Percentiles rank a stretch among this genome's conserved stretches.
phyloP scores from a whole-genome alignment of 1,140 invertebrate species.

The Achroia grisella region DNA sequence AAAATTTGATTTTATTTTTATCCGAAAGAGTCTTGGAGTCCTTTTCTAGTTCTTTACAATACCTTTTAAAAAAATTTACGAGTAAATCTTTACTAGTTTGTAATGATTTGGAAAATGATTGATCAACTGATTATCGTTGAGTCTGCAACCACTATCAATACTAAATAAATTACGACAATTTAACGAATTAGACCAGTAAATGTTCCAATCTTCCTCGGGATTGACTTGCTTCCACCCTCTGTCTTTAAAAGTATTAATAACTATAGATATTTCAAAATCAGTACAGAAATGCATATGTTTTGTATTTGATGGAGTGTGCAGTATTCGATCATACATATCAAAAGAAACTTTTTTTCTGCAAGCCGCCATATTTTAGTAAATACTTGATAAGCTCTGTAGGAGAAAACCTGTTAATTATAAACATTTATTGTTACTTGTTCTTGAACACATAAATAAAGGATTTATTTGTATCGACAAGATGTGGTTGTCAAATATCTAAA shows the following conservation, averaged over 20 bases:
- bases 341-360: conserved; percentile 8
- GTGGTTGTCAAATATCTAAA: too few relatives aligned
- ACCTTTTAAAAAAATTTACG: conserved; percentile 96
- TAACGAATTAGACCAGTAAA: too few relatives aligned
- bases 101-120: conserved; percentile 97
- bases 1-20: conserved; percentile 66
- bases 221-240: conserved; percentile 93
- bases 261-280: conserved; percentile 94
- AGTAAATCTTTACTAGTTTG: conserved; percentile 95
- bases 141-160: conserved; percentile 90
- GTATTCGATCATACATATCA: conserved; percentile 6
- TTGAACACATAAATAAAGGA: too few relatives aligned
- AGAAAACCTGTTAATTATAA: too few relatives aligned
- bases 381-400: too few relatives aligned
- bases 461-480: too few relatives aligned
- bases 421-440: too few relatives aligned
- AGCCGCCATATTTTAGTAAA: conserved; percentile 4
- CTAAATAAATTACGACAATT: too few relatives aligned
- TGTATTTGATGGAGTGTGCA: not conserved
- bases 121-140: conserved; percentile 92
- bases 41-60: conserved; percentile 92
- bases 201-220: too few relatives aligned
- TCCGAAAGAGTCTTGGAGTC: conserved; percentile 92
- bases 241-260: conserved; percentile 93
- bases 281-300: conserved; percentile 84